Base-by-base conservation (phyloP, 2,113 vertebrate genomes). In the Amblyornis subalaris region DNA sequence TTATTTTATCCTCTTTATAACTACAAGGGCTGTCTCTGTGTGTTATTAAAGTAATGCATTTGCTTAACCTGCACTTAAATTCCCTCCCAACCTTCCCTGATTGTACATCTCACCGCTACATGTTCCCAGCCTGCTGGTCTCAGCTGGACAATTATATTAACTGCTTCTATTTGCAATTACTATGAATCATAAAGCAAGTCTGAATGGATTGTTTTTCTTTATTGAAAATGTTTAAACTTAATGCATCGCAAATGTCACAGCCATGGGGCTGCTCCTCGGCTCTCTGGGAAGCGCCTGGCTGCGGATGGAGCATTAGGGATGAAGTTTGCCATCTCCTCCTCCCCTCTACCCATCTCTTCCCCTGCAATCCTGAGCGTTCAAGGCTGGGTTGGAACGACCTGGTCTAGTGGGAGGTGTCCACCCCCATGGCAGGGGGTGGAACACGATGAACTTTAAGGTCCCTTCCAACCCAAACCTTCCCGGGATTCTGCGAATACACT, bases 1-100 rank as follows among this genome's bases (percentile, higher is more conserved):
- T 98, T 98, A 98, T 97, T 96, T 93, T 96, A 85, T 95, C 96
- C 85, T 95, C 88, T 95, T 90, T 78, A 96, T 95, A 96, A 97
- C 89, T 93, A 97, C 93, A 90, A 80, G 89, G 64, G 91, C 96
- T 66, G 84, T 97, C 96, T 96, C 92, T 85, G 69, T 72, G 45
- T 85, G 96, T 97, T 96, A 97, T 97, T 97, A 97, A 97, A 96
- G 96, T 93, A 96, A 97, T 88, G 93, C 89, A 69, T 97, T 97
- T 97, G 96, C 96, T 96, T 96, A 97, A 97, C 97, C 97, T 96
- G 93, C 97, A 89, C 92, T 93, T 86, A 95, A 96, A 94, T 96
- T 54, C 60, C 80, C 42, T 70, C 95, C 96, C 86, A 70, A 81
- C 93, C 75, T 51, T 90, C 92, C 94, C 77, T 86, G 97, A 92